Percentiles rank a stretch among this genome's conserved stretches.
Evolutionary conservation across 2,113 vertebrate species (phyloP).

Genomic region (Ctenomys sociabilis): DNA sequence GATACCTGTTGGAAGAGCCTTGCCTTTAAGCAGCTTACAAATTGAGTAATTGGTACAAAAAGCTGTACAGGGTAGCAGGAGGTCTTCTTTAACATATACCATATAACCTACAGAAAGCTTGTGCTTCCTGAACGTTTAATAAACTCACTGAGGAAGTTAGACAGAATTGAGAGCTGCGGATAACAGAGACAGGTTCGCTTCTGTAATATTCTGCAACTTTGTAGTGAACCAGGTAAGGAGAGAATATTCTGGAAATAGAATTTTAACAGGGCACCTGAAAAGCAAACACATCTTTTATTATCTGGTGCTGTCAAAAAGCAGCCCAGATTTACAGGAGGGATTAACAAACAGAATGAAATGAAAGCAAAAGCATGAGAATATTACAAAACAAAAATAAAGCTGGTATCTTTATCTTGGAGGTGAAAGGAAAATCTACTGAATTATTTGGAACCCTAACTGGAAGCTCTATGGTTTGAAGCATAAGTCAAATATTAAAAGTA

Average conservation of each 20-base stretch:
- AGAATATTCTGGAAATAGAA: not conserved
- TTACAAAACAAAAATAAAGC: not conserved
- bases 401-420: not conserved
- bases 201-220: not conserved
- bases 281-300: not conserved
- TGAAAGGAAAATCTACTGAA: not conserved
- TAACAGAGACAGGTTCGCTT: not conserved
- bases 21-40: not conserved
- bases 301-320: not conserved
- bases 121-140: not conserved
- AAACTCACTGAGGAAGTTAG: not conserved
- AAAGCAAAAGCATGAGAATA: not conserved
- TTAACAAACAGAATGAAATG: too few relatives aligned
- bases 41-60: not conserved
- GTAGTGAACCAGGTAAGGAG: too few relatives aligned
- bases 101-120: not conserved
- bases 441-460: not conserved
- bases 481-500: not conserved
- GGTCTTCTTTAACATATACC: not conserved
- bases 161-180: not conserved
- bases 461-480: not conserved
- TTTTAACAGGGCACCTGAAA: not conserved
- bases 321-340: not conserved
- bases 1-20: not conserved
- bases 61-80: not conserved